Evolutionary conservation across 2,888 invertebrate species (phyloP).

Genomic region (Microctonus brassicae): DNA sequence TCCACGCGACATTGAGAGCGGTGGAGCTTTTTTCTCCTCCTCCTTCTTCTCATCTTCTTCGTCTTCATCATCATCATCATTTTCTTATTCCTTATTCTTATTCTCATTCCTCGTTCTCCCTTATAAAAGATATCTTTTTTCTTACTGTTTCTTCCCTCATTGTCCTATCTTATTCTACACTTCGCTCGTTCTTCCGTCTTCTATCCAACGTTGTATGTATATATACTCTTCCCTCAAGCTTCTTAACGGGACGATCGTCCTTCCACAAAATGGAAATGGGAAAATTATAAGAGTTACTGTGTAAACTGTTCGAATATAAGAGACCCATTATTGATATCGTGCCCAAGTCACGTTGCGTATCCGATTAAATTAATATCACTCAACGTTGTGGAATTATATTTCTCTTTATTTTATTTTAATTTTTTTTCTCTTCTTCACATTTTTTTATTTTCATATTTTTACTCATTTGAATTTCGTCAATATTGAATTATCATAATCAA

Average conservation of each 20-base stretch:
- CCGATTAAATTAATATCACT: conserved; percentile 31
- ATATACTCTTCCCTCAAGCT: conserved; percentile 43
- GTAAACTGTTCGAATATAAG: conserved; percentile 62
- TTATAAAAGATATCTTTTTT: too few species aligned
- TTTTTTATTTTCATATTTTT: too few species aligned
- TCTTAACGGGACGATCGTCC: conserved; percentile 50
- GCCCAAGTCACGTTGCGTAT: conserved; percentile 23
- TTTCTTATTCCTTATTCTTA: too few species aligned
- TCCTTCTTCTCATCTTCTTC: too few species aligned
- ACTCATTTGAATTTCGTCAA: background rate
- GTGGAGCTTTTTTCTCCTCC: too few species aligned
- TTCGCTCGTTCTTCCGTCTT: conserved; percentile 13
- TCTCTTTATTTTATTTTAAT: background rate
- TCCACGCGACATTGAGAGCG: too few species aligned
- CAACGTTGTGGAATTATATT: conserved; percentile 17
- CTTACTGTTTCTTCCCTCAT: too few species aligned
- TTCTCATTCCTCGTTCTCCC: too few species aligned
- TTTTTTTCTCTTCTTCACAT: background rate
- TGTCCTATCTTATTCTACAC: conserved; percentile 14
- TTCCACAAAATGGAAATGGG: conserved; percentile 33
- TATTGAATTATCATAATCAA: conserved; percentile 12
- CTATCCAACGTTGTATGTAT: background rate
- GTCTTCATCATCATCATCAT: conserved; percentile 18
- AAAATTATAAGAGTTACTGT: conserved; percentile 60
- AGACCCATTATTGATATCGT: conserved; percentile 57